Base-by-base conservation (phyloP, 2,113 vertebrate genomes). In the Corythaeola cristata region DNA sequence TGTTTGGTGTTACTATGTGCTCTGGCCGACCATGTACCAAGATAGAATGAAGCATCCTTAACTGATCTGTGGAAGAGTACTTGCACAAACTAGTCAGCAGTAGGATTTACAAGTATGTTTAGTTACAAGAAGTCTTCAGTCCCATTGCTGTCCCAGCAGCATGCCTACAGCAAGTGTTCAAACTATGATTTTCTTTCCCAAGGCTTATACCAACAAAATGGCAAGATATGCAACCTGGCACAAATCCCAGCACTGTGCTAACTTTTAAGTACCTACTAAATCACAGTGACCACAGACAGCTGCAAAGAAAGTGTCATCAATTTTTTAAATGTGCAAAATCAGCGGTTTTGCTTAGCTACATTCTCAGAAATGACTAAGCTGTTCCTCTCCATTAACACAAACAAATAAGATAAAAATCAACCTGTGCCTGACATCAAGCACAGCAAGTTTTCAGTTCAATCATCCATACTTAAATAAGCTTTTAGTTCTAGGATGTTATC, bases 241-340 rank as follows among this genome's bases (percentile, higher is more conserved):
- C 35, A 49, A 89, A 90, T 52, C 60, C 72, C 72, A 88, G 37
- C 6, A 23, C 56, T 44, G 11, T 14, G 30, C 16, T 63, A 63
- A 72, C 41, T 86, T 80, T 47, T 52, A 78, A 78, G 75, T 37
- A 67, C 15, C 53, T 64, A 72, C 44, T 84, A 92, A 96, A 94
- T 81, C 85, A 95, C 33, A 52, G 44, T 33, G 52, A 72, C 69
- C 58, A 55, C 1, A 50, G 53, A 45, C 21, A 53, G 55, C 28
- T 12, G 23, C 60, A 88, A 82, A 81, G 37, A 62, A 85, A 82
- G 27, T 2, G n/a, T 63, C 67, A 71, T 74, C 45, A 58, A 28
- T 39, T 81, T 81, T 79, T 90, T 59, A 73, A 71, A 60, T 3
- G 3, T 37, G 52, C 68, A 56, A 66, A 76, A 81, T 89, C 64